These are phyloP conservation scores for Coelopa frigida DNA, from an alignment of 1,140 invertebrate species.

Conservation along the genomic window DNA sequence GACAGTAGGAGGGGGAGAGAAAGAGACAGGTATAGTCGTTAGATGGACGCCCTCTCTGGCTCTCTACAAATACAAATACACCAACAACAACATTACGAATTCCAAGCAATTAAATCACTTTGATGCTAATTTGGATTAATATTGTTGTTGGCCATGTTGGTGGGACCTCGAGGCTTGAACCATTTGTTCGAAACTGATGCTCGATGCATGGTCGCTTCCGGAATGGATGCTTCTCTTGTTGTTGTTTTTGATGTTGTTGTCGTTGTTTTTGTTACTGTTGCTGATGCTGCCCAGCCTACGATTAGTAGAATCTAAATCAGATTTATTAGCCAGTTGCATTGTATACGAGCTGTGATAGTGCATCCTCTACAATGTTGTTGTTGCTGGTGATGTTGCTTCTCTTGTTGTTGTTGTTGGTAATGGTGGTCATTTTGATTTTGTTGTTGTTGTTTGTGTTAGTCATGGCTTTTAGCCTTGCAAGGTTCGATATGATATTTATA, in stretches of 20 bases:
- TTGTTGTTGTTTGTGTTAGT: no score
- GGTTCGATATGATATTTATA: no score
- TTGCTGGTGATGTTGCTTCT: slow-evolving; percentile 5
- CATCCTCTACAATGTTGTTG: slow-evolving; percentile 1
- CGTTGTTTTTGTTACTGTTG: no score
- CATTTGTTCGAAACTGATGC: slow-evolving; percentile 13
- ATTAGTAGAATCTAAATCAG: slow-evolving; percentile 22
- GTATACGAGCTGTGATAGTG: slow-evolving; percentile 17
- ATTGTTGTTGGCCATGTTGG: slow-evolving; percentile 32
- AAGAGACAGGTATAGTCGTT: no score
- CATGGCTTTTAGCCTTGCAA: no score
- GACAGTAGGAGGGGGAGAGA: no score
- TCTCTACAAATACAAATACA: neutral
- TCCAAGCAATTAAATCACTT: slow-evolving; percentile 47
- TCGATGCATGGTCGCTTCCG: neutral
- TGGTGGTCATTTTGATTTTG: slow-evolving; percentile 12
- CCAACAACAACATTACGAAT: slow-evolving; percentile 18
- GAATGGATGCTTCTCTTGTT: slow-evolving; percentile 17
- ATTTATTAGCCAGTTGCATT: slow-evolving; percentile 20
- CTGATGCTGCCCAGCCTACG: no score
- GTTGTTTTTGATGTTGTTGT: no score
- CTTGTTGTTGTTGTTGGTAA: slow-evolving; percentile 7
- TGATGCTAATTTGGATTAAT: slow-evolving; percentile 47
- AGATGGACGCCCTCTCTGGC: no score
- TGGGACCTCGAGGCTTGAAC: slow-evolving; percentile 14